phyloP scores from a whole-genome alignment of 2,888 invertebrate species.

The Camponotus fellah region DNA sequence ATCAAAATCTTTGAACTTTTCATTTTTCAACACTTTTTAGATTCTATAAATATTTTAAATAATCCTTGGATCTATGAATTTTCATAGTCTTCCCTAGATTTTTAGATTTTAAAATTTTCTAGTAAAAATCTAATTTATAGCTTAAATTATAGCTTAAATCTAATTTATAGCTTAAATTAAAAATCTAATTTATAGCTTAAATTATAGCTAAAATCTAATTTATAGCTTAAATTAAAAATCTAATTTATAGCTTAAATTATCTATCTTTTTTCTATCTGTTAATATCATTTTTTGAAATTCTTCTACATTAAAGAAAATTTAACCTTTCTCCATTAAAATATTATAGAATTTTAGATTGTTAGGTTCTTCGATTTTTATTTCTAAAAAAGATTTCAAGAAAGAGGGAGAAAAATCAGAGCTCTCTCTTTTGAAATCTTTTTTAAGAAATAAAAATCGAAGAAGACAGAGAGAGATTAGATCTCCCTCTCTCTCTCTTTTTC shows the following conservation, averaged over 20 bases:
- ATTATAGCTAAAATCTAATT: too few species aligned
- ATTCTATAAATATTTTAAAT: neutral
- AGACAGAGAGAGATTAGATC: neutral
- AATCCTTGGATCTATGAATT: conserved; percentile 4
- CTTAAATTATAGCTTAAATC: too few species aligned
- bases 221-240: too few species aligned
- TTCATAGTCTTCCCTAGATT: neutral
- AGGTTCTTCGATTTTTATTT: neutral
- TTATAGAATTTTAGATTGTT: conserved; percentile 14
- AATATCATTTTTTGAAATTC: neutral
- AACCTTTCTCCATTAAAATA: neutral
- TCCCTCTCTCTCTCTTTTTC: neutral
- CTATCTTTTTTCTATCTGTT: neutral
- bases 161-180: too few species aligned
- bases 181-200: too few species aligned
- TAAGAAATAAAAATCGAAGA: neutral
- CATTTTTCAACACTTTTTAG: neutral
- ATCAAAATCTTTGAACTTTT: neutral
- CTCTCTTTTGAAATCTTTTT: neutral
- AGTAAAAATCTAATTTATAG: too few species aligned
- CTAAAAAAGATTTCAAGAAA: neutral
- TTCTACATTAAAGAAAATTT: neutral
- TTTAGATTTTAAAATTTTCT: too few species aligned
- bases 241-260: conserved; percentile 1
- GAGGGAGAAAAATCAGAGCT: too few species aligned